Evolutionary conservation across 35 echinoderm and acorn worm genomes (phyloP), one percentile per base, ranked within the genome.

Genomic region (Hemicentrotus pulcherrimus): DNA sequence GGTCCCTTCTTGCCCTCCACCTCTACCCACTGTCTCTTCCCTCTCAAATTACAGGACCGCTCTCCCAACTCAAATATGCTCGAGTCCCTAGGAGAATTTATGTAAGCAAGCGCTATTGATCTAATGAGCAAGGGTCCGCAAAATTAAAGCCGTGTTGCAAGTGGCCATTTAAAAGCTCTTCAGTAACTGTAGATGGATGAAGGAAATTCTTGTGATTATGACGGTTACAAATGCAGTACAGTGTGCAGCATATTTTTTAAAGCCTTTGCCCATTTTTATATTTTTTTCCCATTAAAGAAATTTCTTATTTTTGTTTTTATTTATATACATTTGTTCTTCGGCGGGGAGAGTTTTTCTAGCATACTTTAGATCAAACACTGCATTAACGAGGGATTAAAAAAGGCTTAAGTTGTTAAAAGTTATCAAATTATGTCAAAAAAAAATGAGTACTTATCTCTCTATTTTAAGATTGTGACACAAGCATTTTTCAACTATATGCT

Each of bases 51-150:
- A 78, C 65, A 0, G 65, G 65, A 41, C 65, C 22, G 65, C 65
- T 78, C 65, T 78, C 65, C 65, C 65, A 78, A n/a, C n/a, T 78
- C 65, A 78, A 78, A 78, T 78, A 78, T 78, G 65, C 65, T 78
- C 6, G 65, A n/a, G 65, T 78, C 22, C 65, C 65, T 78, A 78
- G 65, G 65, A 78, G 65, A 78, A 78, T 78, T 78, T 78, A 78
- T 78, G 65, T 78, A 78, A 78, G 65, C 65, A 78, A 78, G 65
- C 24, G n/a, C 65, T 78, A 78, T 78, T 78, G 65, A 78, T 78
- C 65, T 78, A 78, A 78, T 78, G 65, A 78, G 65, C 65, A n/a
- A 8, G 65, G 28, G 65, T 78, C 28, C 19, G 65, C 65, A 78
- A 78, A 78, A 78, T 78, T 78, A 78, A 78, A 78, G 65, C 65